Evolutionary conservation across 2,113 vertebrate species (phyloP).

Genomic region (Motacilla alba): DNA sequence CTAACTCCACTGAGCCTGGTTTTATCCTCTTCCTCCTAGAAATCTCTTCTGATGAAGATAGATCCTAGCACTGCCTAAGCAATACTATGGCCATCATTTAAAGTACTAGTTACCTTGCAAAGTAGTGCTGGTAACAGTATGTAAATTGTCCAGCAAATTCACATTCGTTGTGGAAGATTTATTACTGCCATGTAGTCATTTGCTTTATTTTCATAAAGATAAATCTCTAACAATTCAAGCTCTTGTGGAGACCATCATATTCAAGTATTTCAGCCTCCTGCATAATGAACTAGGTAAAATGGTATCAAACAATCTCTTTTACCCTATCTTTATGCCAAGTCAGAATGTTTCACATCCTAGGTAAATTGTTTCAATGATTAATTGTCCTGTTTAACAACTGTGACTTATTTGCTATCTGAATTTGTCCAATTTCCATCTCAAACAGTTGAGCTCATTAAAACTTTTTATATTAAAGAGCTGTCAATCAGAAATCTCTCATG

Average conservation of each 20-base stretch:
- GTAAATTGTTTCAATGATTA: conserved; percentile 1
- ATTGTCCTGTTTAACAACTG: not conserved
- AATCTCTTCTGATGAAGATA: not conserved
- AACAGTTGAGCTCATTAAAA: not conserved
- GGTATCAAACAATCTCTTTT: not conserved
- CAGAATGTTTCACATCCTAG: not conserved
- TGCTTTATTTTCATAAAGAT: not conserved
- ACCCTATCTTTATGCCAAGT: not conserved
- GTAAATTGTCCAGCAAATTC: not conserved
- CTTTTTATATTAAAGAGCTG: not conserved
- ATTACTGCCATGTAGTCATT: not conserved
- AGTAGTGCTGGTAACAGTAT: not conserved
- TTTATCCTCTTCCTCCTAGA: not conserved
- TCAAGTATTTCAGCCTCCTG: not conserved
- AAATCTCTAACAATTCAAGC: not conserved
- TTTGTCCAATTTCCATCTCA: not conserved
- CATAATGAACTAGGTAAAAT: not conserved
- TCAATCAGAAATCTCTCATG: not conserved
- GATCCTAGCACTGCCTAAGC: not conserved
- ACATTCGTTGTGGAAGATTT: not conserved
- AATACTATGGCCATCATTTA: not conserved
- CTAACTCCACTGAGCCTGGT: not conserved
- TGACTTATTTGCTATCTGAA: not conserved
- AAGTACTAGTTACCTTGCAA: not conserved
- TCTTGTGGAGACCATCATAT: not conserved